A percentile compares a stretch with the other conserved stretches of the same genome.
These are phyloP conservation scores for Caenorhabditis panamensis DNA, from an alignment of 2,888 invertebrate genomes.

Conservation along the genomic window DNA sequence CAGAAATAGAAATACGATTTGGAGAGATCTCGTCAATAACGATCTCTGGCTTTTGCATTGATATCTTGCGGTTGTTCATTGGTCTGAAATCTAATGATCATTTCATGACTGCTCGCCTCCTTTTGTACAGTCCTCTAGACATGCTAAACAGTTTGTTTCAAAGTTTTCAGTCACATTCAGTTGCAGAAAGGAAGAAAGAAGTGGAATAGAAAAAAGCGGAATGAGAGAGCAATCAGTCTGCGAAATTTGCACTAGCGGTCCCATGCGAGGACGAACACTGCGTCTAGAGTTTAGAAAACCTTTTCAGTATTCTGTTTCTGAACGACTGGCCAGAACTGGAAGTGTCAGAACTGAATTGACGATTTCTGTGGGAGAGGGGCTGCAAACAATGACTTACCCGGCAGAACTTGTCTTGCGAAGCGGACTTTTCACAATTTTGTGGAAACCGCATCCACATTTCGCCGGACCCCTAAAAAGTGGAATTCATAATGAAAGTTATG, in stretches of 20 bases:
- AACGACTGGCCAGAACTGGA: conserved; percentile 57
- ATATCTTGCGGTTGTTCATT: conserved; percentile 72
- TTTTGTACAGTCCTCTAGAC: conserved; percentile 9
- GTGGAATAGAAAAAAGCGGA: conserved; percentile 23
- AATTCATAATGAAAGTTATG: background rate
- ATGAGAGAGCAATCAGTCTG: conserved; percentile 29
- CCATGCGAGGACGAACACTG: conserved; percentile 58
- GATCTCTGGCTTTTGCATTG: conserved; percentile 79
- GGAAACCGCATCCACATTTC: conserved; percentile 75
- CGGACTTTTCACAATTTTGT: conserved; percentile 73
- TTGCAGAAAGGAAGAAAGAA: conserved; percentile 26
- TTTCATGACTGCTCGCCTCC: background rate
- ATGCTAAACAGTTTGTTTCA: conserved; percentile 15
- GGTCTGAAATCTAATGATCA: conserved; percentile 60
- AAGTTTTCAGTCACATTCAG: conserved; percentile 14
- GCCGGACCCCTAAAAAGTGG: conserved; percentile 61
- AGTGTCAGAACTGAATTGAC: conserved; percentile 50
- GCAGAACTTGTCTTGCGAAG: conserved; percentile 65
- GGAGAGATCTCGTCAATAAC: conserved; percentile 79
- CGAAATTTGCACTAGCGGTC: conserved; percentile 21
- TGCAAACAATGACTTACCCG: conserved; percentile 59
- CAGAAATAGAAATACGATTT: conserved; percentile 76
- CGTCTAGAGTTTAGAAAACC: conserved; percentile 43
- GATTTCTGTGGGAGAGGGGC: conserved; percentile 10
- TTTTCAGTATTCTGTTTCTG: conserved; percentile 53